These are phyloP conservation scores for Cephus spinipes DNA, from an alignment of 2,888 invertebrate genomes.

Conservation along the genomic window DNA sequence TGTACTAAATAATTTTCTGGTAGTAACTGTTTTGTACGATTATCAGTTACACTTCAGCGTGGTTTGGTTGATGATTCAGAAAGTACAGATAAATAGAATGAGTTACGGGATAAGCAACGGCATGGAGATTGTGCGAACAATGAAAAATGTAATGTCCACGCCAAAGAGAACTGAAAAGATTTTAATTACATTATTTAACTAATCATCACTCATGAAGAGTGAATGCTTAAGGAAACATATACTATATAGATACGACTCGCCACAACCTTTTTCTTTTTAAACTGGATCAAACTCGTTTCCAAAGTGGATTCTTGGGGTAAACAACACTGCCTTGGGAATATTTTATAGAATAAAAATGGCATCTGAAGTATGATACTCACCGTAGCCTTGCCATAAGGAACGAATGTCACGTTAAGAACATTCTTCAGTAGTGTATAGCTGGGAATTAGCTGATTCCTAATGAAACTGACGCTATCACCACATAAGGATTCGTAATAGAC, in stretches of 20 bases:
- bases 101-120: neutral
- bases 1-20: neutral
- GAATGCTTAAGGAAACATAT: neutral
- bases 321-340: neutral
- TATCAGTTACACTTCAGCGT: neutral
- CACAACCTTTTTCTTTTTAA: neutral
- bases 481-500: conserved; percentile 72
- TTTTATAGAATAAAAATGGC: neutral
- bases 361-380: neutral
- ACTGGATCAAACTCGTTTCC: neutral
- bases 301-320: neutral
- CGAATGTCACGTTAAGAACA: conserved; percentile 62
- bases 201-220: neutral
- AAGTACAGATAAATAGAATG: neutral
- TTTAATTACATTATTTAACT: neutral
- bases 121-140: neutral
- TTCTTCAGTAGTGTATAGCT: conserved; percentile 59
- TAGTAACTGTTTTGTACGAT: neutral
- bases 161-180: neutral
- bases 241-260: neutral
- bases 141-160: neutral
- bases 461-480: conserved; percentile 68
- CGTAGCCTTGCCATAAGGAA: conserved; percentile 70
- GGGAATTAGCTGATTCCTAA: conserved; percentile 66
- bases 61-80: neutral